Evolutionary conservation across 1,140 invertebrate species (phyloP), one percentile per base, ranked within the genome.

Genomic region (Sminthurides bifidus): DNA sequence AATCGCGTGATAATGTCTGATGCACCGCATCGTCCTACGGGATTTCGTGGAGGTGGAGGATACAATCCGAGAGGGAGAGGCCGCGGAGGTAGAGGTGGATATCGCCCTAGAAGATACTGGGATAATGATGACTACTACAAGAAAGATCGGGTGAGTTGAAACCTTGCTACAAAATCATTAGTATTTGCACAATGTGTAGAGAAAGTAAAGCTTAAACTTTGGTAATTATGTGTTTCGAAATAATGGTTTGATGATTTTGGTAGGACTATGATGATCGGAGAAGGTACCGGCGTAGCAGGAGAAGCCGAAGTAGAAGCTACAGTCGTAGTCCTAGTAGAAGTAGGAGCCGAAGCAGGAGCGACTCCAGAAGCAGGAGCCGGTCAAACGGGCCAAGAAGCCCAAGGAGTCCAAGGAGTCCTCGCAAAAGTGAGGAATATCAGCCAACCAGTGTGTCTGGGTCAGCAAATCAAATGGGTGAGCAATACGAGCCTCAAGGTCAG

Each of bases 71-170:
- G 38, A 1, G 41, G 51, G 17, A 6, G 56, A 30, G 49, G 41
- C 24, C 38, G 56, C 24, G 56, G 56, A 10, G 41, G 40, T 8
- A 24, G 55, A 26, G 52, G 48, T 0, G 48, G 49, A 3, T 51
- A 58, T 26, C 58, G 50, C 41, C 56, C 56, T 24, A 30, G 60
- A 26, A 3, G 59, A 50, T 62, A 62, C 31, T 62, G 60, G 60
- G 60, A 62, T 35, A 62, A 52, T 45, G 60, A 62, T 41, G 60
- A 62, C 3, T 59, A 52, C 15, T 52, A 58, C 38, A 52, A 53
- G 10, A 19, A 53, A 31, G 59, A 61, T 15, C 35, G 54, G 56
- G 60, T 62, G 56, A 52, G 33, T 26, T 38, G 23, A 40, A 8
- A 49, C 15, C 8, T 45, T 52, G 24, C 19, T 49, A 31, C 12